A percentile compares a stretch with the other conserved stretches of the same genome.
These are phyloP conservation scores for Hanleya hanleyi DNA, from an alignment of 2,888 invertebrate species.

Conservation along the genomic window DNA sequence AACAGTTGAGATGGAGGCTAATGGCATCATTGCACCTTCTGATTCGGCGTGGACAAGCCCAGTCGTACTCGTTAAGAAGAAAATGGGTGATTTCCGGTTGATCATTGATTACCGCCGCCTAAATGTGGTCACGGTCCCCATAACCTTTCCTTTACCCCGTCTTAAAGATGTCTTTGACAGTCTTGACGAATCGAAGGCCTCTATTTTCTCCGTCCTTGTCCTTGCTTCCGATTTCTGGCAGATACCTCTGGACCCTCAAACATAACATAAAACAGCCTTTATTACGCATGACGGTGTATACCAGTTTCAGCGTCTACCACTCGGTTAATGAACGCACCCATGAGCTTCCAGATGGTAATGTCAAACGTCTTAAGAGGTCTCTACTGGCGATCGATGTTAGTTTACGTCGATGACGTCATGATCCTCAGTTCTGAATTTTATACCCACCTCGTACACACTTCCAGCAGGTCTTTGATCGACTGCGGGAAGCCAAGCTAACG, in stretches of 20 bases:
- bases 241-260: conserved; percentile 3
- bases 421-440: neutral
- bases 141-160: neutral
- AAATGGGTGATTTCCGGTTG: neutral
- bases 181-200: neutral
- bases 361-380: conserved; percentile 2
- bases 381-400: neutral
- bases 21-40: neutral
- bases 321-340: neutral
- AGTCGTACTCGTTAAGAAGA: neutral
- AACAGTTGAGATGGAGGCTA: neutral
- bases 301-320: neutral
- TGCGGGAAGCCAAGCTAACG: neutral
- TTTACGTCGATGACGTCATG: conserved; percentile 24
- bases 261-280: conserved; percentile 14
- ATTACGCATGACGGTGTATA: neutral
- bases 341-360: neutral
- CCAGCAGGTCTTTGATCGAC: neutral
- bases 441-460: conserved; percentile 12
- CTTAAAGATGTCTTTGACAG: neutral
- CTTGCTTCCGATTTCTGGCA: conserved; percentile 16
- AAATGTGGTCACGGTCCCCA: neutral
- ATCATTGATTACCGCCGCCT: neutral
- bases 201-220: too few relatives aligned
- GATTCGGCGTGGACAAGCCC: neutral